These are phyloP conservation scores for Nomada hirtipes DNA, from an alignment of 2,888 invertebrate genomes.

Conservation along the genomic window DNA sequence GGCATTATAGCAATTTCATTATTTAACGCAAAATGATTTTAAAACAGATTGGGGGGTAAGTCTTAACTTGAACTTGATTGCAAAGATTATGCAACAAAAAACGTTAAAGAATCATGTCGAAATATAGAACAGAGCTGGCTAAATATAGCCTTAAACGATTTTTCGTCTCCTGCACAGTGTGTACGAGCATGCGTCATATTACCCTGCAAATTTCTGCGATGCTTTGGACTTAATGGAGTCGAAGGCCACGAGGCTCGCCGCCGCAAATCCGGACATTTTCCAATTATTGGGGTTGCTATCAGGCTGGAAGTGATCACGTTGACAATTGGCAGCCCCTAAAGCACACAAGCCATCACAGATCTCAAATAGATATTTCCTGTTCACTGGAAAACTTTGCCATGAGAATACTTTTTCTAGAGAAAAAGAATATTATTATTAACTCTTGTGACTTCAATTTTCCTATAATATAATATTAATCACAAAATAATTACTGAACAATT, in stretches of 20 bases:
- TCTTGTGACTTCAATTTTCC: too few species aligned
- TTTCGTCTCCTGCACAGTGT: slow-evolving; percentile 23
- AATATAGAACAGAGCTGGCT: neutral
- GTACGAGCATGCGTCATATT: slow-evolving; percentile 59
- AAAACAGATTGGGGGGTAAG: too few species aligned
- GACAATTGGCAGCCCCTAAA: slow-evolving; percentile 81
- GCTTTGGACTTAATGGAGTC: slow-evolving; percentile 81
- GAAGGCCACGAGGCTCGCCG: slow-evolving; percentile 82
- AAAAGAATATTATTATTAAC: neutral
- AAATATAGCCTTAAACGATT: slow-evolving; percentile 47
- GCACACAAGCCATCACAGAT: slow-evolving; percentile 8
- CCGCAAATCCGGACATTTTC: slow-evolving; percentile 83
- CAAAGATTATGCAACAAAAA: neutral
- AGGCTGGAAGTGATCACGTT: slow-evolving; percentile 73
- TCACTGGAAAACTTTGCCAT: neutral
- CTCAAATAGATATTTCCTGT: neutral
- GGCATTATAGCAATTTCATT: too few species aligned
- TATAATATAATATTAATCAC: too few species aligned
- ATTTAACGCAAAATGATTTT: too few species aligned
- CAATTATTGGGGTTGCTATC: slow-evolving; percentile 84
- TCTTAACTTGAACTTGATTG: too few species aligned
- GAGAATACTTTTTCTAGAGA: neutral
- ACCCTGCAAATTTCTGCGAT: slow-evolving; percentile 80
- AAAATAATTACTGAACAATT: too few species aligned
- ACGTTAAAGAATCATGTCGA: neutral